Conservation (phyloP, 2,113 vertebrate genomes). For the Garra rufa region DNA sequence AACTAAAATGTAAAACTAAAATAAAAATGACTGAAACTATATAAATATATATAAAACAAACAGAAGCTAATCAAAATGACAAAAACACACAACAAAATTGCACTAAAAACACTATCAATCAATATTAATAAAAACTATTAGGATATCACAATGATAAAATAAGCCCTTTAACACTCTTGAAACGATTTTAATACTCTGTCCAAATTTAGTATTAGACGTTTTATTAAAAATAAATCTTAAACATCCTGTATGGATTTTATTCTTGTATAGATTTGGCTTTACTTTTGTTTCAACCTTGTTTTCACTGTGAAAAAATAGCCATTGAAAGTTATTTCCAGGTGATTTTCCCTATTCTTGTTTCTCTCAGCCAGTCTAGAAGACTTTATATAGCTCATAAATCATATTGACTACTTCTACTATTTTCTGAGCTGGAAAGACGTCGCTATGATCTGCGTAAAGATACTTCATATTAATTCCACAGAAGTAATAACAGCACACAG, state of each 20-base stretch:
- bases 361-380: background rate
- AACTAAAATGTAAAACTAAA: too few relatives aligned
- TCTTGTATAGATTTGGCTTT: background rate
- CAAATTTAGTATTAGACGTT: background rate
- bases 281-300: background rate
- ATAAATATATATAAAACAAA: too few relatives aligned
- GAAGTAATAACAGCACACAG: background rate
- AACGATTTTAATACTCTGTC: too few relatives aligned
- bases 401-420: background rate
- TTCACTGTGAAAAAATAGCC: background rate
- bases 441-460: background rate
- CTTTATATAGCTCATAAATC: background rate
- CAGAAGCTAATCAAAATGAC: too few relatives aligned
- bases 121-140: too few relatives aligned
- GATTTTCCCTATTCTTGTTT: background rate
- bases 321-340: background rate
- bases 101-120: too few relatives aligned
- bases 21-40: too few relatives aligned
- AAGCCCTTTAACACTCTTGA: too few relatives aligned
- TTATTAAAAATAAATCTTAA: background rate
- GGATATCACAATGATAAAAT: too few relatives aligned
- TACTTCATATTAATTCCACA: background rate
- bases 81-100: too few relatives aligned
- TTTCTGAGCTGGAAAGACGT: background rate
- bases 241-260: background rate